Percentiles rank a stretch among this genome's conserved stretches.
phyloP scores from a whole-genome alignment of 2,113 vertebrate species.

The Ornithorhynchus anatinus region DNA sequence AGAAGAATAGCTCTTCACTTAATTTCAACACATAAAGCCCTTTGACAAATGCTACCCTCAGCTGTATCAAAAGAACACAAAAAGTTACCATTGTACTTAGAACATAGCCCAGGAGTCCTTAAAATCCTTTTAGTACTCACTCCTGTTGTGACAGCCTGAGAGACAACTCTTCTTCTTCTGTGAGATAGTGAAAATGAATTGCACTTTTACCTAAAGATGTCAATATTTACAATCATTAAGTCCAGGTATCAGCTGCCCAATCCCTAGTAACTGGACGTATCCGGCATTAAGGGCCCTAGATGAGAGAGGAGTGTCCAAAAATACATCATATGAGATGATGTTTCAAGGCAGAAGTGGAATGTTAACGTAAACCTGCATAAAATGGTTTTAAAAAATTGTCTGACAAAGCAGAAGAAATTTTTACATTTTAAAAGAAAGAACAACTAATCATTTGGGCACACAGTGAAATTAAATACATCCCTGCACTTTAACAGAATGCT shows the following conservation, averaged over 20 bases:
- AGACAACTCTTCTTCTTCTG: slow-evolving; percentile 38
- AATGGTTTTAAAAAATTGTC: slow-evolving; percentile 27
- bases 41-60: not conserved
- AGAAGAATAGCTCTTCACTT: slow-evolving; percentile 13
- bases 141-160: slow-evolving; percentile 9
- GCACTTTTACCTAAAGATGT: slow-evolving; percentile 35
- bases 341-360: slow-evolving; percentile 59
- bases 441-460: slow-evolving; percentile 41
- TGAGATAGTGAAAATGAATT: slow-evolving; percentile 22
- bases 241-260: slow-evolving; percentile 24
- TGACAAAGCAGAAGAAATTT: slow-evolving; percentile 40
- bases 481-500: slow-evolving; percentile 24
- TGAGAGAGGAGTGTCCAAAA: slow-evolving; percentile 17
- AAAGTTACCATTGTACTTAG: not conserved
- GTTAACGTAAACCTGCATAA: slow-evolving; percentile 44
- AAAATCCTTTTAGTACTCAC: not conserved
- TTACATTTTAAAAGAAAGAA: slow-evolving; percentile 15
- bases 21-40: slow-evolving; percentile 23
- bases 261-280: not conserved
- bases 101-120: not conserved
- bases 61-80: slow-evolving; percentile 30
- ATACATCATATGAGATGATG: slow-evolving; percentile 10
- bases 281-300: slow-evolving; percentile 21
- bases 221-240: slow-evolving; percentile 17
- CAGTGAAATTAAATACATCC: slow-evolving; percentile 52